Evolutionary conservation across 2,797 vertebrate species (phyloP).

Genomic region (Dallia pectoralis): DNA sequence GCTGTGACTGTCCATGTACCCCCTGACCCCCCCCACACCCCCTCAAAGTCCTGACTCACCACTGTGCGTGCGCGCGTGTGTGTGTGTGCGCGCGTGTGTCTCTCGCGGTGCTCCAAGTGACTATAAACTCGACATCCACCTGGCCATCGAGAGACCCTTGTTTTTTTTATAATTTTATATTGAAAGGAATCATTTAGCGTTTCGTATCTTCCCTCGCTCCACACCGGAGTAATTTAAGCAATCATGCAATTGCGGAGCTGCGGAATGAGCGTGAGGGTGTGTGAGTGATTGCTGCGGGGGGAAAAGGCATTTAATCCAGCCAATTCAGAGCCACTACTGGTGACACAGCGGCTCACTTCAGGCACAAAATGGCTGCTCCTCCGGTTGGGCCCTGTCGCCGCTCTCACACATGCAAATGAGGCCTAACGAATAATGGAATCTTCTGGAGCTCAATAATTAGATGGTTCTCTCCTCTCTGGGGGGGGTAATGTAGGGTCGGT

Average conservation of each 20-base stretch:
- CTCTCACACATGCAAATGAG: constrained; percentile 75
- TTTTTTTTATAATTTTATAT: constrained; percentile 1
- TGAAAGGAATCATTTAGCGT: constrained; percentile 6
- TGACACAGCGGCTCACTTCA: constrained; percentile 38
- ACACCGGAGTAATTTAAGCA: constrained; percentile 28
- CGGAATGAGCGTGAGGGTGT: constrained; percentile 15
- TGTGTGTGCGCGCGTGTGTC: background rate
- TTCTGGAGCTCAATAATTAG: constrained; percentile 76
- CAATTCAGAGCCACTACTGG: constrained; percentile 53
- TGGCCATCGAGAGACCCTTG: constrained; percentile 9
- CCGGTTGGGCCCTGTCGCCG: constrained; percentile 63
- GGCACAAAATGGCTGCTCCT: constrained; percentile 69
- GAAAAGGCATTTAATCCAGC: constrained; percentile 52
- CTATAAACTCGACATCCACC: constrained; percentile 31
- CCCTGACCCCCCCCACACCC: constrained; percentile 28
- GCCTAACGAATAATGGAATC: constrained; percentile 72
- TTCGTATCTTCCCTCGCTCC: constrained; percentile 11
- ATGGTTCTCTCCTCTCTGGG: constrained; percentile 67
- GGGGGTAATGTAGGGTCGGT: constrained; percentile 39
- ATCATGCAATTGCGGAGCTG: background rate
- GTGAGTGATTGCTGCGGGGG: constrained; percentile 5
- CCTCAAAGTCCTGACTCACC: background rate
- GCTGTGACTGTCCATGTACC: constrained; percentile 58
- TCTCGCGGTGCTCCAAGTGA: background rate
- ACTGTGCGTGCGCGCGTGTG: background rate